Evolutionary conservation across 2,113 vertebrate species (phyloP), one percentile per base, ranked within the genome.

Genomic region (Lipotes vexillifer): DNA sequence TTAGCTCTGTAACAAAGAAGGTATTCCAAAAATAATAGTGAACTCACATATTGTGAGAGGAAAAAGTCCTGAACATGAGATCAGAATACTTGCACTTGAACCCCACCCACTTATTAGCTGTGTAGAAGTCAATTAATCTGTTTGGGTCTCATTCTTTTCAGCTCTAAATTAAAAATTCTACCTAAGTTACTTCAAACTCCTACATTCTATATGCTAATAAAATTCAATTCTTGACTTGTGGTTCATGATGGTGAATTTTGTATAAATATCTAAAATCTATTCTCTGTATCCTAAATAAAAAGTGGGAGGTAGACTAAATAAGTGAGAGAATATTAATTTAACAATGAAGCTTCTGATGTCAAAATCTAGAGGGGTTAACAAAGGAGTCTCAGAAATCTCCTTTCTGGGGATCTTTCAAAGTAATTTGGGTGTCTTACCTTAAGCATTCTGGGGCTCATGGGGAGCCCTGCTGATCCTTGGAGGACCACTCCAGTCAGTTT

Each of bases 71-170:
- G 15, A 25, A 25, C 11, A n/a, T 29, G 31, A 41, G 12, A 4
- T 93, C 63, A 49, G 25, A 94, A 52, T 33, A 89, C 38, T 10
- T 90, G 44, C 87, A 75, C 23, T 25, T 96, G 68, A 80, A 31
- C 15, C 27, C 2, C 9, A 55, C 20, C 0, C n/a, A 89, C 6
- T 68, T 33, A 31, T 29, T 29, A 75, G 2, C 29, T 81, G 2
- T 80, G 8, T 44, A 36, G 21, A 68, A 29, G 31, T 65, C 81
- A 88, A 23, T 55, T 31, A 36, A 78, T 82, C n/a, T 74, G 23
- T 69, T 74, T 33, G 27, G 29, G 20, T 0, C 20, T 66, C 5
- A 17, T n/a, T 57, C 85, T 55, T 41, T 52, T 72, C 25, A 75
- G 18, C 1, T 46, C 31, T 52, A 78, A 83, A 90, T 46, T 63